phyloP scores from a whole-genome alignment of 2,888 invertebrate genomes.

The Vanessa cardui region DNA sequence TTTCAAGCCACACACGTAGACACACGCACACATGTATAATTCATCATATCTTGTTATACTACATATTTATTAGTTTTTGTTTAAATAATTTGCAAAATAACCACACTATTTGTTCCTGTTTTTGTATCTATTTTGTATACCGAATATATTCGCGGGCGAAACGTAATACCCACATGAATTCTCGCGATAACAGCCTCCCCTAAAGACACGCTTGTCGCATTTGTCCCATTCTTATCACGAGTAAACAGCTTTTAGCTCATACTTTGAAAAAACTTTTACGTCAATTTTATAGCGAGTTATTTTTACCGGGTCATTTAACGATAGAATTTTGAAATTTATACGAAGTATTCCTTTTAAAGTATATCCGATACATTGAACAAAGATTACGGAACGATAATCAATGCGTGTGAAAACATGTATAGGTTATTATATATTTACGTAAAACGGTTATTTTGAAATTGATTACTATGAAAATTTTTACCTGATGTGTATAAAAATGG shows the following conservation, averaged over 20 bases:
- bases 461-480: neutral
- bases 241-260: slow-evolving; percentile 55
- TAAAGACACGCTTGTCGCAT: slow-evolving; percentile 38
- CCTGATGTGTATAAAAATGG: neutral
- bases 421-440: too few relatives aligned
- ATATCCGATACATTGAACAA: neutral
- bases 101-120: slow-evolving; percentile 18
- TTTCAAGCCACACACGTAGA: too few relatives aligned
- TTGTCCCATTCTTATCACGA: slow-evolving; percentile 55
- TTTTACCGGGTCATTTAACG: slow-evolving; percentile 8
- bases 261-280: slow-evolving; percentile 29
- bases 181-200: slow-evolving; percentile 37
- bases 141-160: slow-evolving; percentile 31
- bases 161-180: slow-evolving; percentile 40
- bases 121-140: slow-evolving; percentile 26
- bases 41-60: too few relatives aligned
- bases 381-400: too few relatives aligned
- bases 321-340: slow-evolving; percentile 9
- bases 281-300: slow-evolving; percentile 19
- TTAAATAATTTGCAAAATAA: neutral
- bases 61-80: neutral
- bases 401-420: too few relatives aligned
- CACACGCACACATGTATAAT: too few relatives aligned
- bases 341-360: neutral
- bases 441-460: too few relatives aligned